Conservation (phyloP, 1,140 invertebrate species). For the Capitella teleta region DNA sequence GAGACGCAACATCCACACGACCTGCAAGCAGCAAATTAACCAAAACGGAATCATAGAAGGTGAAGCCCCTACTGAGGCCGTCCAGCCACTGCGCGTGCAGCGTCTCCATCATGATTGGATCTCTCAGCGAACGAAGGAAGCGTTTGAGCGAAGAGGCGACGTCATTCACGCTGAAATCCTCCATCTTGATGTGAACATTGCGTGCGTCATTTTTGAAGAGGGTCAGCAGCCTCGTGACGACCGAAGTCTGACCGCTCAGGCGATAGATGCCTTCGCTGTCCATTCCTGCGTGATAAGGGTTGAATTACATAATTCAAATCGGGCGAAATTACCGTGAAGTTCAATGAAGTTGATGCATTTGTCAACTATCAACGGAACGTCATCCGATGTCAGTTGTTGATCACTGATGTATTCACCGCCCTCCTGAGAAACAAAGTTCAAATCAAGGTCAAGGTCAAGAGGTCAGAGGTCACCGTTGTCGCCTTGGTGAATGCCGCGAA, state of each 20-base stretch:
- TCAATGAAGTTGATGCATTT: slow-evolving; percentile 83
- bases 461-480: slow-evolving; percentile 16
- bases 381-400: slow-evolving; percentile 72
- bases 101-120: slow-evolving; percentile 39
- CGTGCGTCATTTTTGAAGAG: slow-evolving; percentile 58
- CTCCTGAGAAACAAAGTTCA: slow-evolving; percentile 32
- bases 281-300: too few relatives aligned
- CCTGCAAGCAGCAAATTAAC: slow-evolving; percentile 12
- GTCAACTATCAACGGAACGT: slow-evolving; percentile 76
- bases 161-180: slow-evolving; percentile 69
- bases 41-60: not conserved
- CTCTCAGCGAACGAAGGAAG: slow-evolving; percentile 58
- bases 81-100: slow-evolving; percentile 48
- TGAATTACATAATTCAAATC: not conserved
- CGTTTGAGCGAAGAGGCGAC: slow-evolving; percentile 72
- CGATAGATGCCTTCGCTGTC: too few relatives aligned
- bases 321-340: slow-evolving; percentile 54
- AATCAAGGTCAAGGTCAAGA: not conserved
- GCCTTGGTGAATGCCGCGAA: slow-evolving; percentile 59
- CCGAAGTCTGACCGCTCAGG: too few relatives aligned
- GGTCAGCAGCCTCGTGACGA: not conserved
- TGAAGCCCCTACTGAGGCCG: slow-evolving; percentile 32
- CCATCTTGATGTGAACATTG: slow-evolving; percentile 61
- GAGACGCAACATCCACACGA: slow-evolving; percentile 17
- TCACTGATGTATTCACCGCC: slow-evolving; percentile 65